phyloP scores from a whole-genome alignment of 2,113 vertebrate genomes.

The Origma solitaria region DNA sequence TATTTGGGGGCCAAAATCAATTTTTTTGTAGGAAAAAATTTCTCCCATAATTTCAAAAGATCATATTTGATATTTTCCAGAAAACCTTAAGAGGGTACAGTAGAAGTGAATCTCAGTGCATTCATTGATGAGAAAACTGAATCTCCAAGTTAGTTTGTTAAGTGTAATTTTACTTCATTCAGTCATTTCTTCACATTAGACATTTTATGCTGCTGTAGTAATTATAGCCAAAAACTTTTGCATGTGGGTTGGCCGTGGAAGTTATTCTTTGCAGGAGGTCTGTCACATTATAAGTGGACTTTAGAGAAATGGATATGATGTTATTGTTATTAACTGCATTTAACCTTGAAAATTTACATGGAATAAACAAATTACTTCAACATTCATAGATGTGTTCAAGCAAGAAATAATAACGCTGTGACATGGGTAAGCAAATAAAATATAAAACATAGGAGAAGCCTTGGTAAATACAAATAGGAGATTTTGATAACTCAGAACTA shows the following conservation, averaged over 20 bases:
- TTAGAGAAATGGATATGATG: not conserved
- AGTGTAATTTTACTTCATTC: not conserved
- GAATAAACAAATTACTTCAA: not conserved
- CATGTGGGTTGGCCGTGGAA: not conserved
- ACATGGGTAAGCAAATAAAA: not conserved
- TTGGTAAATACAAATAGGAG: not conserved
- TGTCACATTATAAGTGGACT: not conserved
- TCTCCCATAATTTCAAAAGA: not conserved
- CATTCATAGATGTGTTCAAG: not conserved
- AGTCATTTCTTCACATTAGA: constrained; percentile 6
- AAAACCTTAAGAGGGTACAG: not conserved
- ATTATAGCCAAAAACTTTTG: not conserved
- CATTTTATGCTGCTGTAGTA: not conserved
- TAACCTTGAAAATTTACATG: not conserved
- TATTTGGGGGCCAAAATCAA: not conserved
- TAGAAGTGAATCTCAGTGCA: not conserved
- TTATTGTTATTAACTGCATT: not conserved
- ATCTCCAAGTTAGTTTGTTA: not conserved
- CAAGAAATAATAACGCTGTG: not conserved
- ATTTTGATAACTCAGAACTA: not conserved
- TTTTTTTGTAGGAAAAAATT: not conserved
- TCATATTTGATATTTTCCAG: not conserved
- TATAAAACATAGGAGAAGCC: not conserved
- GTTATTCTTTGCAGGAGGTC: not conserved
- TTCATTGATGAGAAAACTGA: not conserved